Conservation (phyloP, 2,888 invertebrate genomes). For the Gordius sp. region DNA sequence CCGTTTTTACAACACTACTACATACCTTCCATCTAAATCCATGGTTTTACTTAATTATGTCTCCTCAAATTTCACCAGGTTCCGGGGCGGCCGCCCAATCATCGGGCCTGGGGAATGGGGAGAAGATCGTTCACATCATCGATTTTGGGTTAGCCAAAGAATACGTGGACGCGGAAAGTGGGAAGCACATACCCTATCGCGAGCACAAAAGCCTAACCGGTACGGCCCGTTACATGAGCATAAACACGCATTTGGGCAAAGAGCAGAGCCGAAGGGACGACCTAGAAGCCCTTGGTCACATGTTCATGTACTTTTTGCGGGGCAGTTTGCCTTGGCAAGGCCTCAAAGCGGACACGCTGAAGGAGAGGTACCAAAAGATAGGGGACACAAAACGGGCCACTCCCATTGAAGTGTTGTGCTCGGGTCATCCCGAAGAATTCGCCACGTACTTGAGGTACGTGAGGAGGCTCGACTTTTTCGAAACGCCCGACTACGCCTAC, state of each 20-base stretch:
- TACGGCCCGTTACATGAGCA: constrained; percentile 99
- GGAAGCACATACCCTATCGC: constrained; percentile 99
- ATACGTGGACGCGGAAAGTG: constrained; percentile 94
- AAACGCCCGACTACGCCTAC: constrained; percentile 97
- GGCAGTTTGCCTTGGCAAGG: constrained; percentile 99
- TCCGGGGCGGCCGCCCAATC: too few species aligned
- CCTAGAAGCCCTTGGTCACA: constrained; percentile 94
- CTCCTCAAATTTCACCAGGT: too few species aligned
- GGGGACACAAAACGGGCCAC: constrained; percentile 98
- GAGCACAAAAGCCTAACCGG: constrained; percentile 99
- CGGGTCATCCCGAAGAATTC: constrained; percentile 61
- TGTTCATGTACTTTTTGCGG: constrained; percentile 99
- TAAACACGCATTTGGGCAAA: constrained; percentile 99
- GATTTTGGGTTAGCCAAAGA: constrained; percentile 99
- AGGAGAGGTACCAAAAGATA: constrained; percentile 98
- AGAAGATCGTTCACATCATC: constrained; percentile 97
- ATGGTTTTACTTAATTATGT: too few species aligned
- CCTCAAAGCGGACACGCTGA: constrained; percentile 91
- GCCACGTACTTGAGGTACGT: constrained; percentile 92
- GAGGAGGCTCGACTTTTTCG: constrained; percentile 83
- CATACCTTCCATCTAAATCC: too few species aligned
- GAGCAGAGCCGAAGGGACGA: constrained; percentile 98
- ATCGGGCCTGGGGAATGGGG: constrained; percentile 44
- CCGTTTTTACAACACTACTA: too few species aligned
- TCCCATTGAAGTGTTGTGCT: constrained; percentile 63